Evolutionary conservation across 1,140 invertebrate genomes (phyloP).

Genomic region (Holotrichia oblita): DNA sequence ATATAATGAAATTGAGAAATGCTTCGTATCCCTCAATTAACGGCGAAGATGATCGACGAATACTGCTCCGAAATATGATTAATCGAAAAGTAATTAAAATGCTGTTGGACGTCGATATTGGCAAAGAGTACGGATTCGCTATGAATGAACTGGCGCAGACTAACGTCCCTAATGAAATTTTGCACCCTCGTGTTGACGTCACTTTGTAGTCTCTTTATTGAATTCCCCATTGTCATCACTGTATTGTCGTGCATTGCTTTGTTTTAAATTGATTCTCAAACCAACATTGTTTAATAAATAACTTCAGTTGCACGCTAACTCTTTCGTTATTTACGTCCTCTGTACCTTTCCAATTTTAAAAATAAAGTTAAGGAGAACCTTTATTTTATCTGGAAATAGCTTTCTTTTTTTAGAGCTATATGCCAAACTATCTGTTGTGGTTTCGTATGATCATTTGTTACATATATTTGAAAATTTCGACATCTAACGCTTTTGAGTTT

Average conservation of each 20-base stretch:
- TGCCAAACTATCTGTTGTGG: too few relatives aligned
- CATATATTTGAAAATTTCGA: too few relatives aligned
- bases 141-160: not conserved
- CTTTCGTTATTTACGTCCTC: too few relatives aligned
- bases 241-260: not conserved
- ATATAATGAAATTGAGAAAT: not conserved
- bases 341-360: too few relatives aligned
- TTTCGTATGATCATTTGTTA: too few relatives aligned
- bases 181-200: not conserved
- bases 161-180: not conserved
- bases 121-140: not conserved
- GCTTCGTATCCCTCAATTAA: not conserved
- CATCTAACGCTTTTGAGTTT: too few relatives aligned
- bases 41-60: not conserved
- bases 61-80: not conserved
- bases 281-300: too few relatives aligned
- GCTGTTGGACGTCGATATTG: not conserved
- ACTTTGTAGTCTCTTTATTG: not conserved
- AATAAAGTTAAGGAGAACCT: too few relatives aligned
- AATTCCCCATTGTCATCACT: not conserved
- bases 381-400: too few relatives aligned
- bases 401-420: too few relatives aligned
- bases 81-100: conserved; percentile 19
- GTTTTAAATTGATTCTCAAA: not conserved
- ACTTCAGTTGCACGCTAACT: too few relatives aligned